Conservation (phyloP, 2,113 vertebrate genomes). For the Dolichotis patagonum region DNA sequence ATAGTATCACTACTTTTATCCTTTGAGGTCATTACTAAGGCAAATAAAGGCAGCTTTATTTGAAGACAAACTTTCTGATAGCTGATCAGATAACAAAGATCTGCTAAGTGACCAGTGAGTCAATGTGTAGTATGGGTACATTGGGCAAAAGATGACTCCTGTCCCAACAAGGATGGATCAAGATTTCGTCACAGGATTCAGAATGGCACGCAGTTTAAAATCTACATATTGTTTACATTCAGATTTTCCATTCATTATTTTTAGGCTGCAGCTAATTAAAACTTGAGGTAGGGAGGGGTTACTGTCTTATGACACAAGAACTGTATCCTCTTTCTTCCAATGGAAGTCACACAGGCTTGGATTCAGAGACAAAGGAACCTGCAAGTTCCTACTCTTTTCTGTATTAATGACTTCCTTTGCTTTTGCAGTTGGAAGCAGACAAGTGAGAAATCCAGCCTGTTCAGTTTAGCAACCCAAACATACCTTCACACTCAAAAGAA, state of each 20-base stretch:
- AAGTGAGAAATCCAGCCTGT: not conserved
- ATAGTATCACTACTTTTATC: not conserved
- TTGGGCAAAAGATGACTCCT: not conserved
- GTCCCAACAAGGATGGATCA: not conserved
- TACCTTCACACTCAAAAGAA: not conserved
- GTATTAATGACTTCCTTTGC: not conserved
- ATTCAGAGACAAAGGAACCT: not conserved
- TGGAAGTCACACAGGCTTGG: not conserved
- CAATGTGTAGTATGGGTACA: not conserved
- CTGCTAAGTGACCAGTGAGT: not conserved
- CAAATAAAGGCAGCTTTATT: not conserved
- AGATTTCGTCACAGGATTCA: not conserved
- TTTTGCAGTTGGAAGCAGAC: conserved; percentile 28
- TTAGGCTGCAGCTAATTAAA: not conserved
- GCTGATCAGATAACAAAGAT: not conserved
- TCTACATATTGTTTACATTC: not conserved
- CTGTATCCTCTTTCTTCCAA: not conserved
- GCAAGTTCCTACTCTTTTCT: not conserved
- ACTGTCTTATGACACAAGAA: not conserved
- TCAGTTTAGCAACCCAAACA: not conserved
- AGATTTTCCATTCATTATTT: not conserved
- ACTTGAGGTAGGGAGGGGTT: not conserved
- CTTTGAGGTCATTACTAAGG: not conserved
- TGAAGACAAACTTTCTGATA: not conserved
- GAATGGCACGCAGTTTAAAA: not conserved